These are phyloP conservation scores for Galerucella pusilla DNA, from an alignment of 2,888 invertebrate genomes.

Conservation along the genomic window DNA sequence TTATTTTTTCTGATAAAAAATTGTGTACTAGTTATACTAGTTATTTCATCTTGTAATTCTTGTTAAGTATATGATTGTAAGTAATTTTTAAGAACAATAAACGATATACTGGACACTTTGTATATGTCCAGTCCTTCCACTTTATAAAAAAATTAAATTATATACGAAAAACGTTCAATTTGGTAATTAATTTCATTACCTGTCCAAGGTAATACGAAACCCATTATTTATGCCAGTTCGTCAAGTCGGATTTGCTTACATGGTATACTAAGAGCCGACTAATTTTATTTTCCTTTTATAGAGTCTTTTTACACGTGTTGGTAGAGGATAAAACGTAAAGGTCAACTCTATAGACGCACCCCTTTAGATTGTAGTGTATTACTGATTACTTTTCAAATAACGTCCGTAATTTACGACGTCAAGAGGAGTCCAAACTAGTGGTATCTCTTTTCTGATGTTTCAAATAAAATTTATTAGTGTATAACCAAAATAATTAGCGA, in stretches of 20 bases:
- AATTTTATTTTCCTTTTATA: slow-evolving; percentile 13
- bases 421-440: slow-evolving; percentile 1
- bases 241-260: slow-evolving; percentile 11
- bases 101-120: too few species aligned
- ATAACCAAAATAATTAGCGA: too few species aligned
- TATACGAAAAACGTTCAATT: background rate
- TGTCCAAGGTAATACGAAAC: slow-evolving; percentile 15
- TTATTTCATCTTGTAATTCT: too few species aligned
- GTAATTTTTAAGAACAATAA: too few species aligned
- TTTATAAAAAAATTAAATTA: slow-evolving; percentile 15
- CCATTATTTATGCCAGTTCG: slow-evolving; percentile 17
- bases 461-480: background rate
- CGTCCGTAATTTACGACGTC: slow-evolving; percentile 28
- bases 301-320: slow-evolving; percentile 26
- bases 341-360: slow-evolving; percentile 33
- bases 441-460: background rate
- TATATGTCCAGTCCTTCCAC: background rate
- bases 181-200: slow-evolving; percentile 16
- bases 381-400: slow-evolving; percentile 32
- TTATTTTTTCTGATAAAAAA: too few species aligned
- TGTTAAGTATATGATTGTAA: too few species aligned
- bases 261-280: background rate
- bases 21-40: too few species aligned
- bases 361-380: slow-evolving; percentile 28
- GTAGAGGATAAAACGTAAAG: slow-evolving; percentile 25